These are phyloP conservation scores for Sebastes kiyomatsui DNA, from an alignment of 2,797 vertebrate genomes.

Conservation along the genomic window DNA sequence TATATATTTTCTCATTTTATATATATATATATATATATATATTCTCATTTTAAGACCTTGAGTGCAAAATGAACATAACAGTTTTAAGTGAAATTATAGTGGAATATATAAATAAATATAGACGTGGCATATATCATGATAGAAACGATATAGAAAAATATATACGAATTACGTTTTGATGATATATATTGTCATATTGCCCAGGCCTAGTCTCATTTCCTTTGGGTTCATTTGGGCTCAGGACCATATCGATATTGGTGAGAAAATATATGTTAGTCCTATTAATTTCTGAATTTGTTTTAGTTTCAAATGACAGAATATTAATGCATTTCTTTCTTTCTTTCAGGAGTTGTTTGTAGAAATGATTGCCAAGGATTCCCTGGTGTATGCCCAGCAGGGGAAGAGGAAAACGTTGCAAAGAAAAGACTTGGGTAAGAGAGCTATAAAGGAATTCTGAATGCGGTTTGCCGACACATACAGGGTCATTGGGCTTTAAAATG, in stretches of 20 bases:
- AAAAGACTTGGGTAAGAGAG: conserved; percentile 90
- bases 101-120: too few relatives aligned
- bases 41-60: too few relatives aligned
- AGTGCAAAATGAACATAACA: too few relatives aligned
- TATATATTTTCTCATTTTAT: too few relatives aligned
- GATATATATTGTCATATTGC: too few relatives aligned
- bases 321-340: not conserved
- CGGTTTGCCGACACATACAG: not conserved
- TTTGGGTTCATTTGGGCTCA: not conserved
- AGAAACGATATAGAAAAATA: too few relatives aligned
- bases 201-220: not conserved
- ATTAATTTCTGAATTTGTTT: not conserved
- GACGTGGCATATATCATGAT: rapidly evolving
- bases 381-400: conserved; percentile 92
- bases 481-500: not conserved
- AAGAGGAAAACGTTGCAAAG: conserved; percentile 97
- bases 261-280: not conserved
- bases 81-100: too few relatives aligned
- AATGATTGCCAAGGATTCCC: conserved; percentile 94
- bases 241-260: not conserved
- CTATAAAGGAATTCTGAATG: not conserved
- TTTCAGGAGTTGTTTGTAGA: conserved; percentile 95
- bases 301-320: not conserved
- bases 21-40: too few relatives aligned
- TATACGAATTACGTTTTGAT: too few relatives aligned